Evolutionary conservation across 37 sponge, comb jelly and placozoan genomes (phyloP).

Genomic region (Theonella swinhoei): DNA sequence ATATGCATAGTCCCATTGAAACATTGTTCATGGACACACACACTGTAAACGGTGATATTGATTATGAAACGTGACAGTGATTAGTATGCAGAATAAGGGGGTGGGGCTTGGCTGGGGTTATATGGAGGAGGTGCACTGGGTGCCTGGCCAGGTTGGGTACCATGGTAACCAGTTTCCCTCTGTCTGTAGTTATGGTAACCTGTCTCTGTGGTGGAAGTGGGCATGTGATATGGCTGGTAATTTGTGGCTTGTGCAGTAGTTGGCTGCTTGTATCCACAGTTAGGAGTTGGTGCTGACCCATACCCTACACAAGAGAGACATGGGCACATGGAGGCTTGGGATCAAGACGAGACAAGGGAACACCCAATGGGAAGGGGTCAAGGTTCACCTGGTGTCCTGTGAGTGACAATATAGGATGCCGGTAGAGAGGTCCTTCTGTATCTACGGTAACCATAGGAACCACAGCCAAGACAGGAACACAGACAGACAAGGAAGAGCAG

Average conservation of each 20-base stretch:
- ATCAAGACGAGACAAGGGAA: too few species aligned
- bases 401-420: neutral
- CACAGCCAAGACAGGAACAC: conserved; percentile 56
- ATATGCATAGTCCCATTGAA: too few species aligned
- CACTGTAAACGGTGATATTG: neutral
- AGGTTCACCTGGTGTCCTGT: too few species aligned
- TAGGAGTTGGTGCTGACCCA: too few species aligned
- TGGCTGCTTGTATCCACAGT: too few species aligned
- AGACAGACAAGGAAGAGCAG: conserved; percentile 41
- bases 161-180: neutral
- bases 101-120: neutral
- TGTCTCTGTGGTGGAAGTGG: neutral
- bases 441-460: conserved; percentile 30
- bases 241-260: too few species aligned
- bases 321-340: too few species aligned
- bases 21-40: neutral
- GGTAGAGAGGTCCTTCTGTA: neutral
- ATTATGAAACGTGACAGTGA: neutral
- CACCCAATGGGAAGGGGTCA: too few species aligned
- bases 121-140: neutral
- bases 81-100: neutral
- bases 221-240: neutral
- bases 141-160: neutral
- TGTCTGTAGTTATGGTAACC: neutral
- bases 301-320: too few species aligned